These are phyloP conservation scores for Lamprotornis superbus DNA, from an alignment of 2,113 vertebrate genomes.

Conservation along the genomic window DNA sequence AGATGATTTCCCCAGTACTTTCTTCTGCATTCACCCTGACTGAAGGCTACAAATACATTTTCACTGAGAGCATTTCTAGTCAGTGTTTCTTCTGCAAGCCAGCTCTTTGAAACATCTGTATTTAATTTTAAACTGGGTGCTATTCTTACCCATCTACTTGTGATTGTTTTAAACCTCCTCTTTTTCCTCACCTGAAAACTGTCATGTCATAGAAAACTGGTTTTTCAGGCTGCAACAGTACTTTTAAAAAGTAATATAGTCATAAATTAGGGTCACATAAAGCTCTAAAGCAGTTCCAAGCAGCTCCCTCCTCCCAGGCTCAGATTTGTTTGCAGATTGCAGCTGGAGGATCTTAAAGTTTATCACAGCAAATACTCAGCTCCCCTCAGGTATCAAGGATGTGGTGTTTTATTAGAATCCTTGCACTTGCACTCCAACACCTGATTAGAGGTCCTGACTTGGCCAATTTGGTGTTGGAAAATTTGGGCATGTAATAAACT, in stretches of 20 bases:
- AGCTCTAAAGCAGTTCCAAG: neutral
- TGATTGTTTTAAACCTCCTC: neutral
- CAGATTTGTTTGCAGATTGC: neutral
- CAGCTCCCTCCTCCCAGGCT: neutral
- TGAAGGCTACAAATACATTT: neutral
- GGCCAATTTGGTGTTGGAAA: neutral
- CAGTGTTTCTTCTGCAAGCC: neutral
- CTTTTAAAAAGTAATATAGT: neutral
- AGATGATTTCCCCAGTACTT: neutral
- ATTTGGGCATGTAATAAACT: neutral
- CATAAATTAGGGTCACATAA: neutral
- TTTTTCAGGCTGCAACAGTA: neutral
- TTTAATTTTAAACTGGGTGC: neutral
- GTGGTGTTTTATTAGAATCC: neutral
- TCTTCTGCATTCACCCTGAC: neutral
- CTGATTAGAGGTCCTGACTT: neutral
- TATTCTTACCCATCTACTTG: neutral
- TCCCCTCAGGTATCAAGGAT: neutral
- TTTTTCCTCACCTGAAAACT: conserved; percentile 25
- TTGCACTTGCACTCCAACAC: neutral
- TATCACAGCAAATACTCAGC: neutral
- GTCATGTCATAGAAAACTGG: neutral
- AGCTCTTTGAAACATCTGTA: neutral
- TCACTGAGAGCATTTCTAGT: neutral
- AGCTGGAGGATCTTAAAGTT: neutral